Evolutionary conservation across 1,140 invertebrate genomes (phyloP), one percentile per base, ranked within the genome.

Genomic region (Asobara japonica): DNA sequence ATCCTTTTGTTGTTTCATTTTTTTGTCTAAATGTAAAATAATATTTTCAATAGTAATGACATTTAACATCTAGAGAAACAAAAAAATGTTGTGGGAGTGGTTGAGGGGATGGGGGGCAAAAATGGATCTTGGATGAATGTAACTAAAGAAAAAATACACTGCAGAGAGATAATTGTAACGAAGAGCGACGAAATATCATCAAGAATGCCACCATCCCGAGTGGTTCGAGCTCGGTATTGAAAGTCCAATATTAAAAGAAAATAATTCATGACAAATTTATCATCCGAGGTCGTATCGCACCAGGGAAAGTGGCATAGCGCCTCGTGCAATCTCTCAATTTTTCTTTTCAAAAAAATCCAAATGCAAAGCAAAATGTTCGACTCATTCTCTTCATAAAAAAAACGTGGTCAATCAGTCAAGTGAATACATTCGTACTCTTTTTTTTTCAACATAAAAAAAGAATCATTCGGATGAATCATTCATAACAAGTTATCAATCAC

Each of bases 161-260:
- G 25, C 13, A 56, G 13, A 16, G 31, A 16, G 18, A 56, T 25
- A 56, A 22, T 56, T 22, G 18, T 25, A 22, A 27, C 51, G 51
- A 56, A 56, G 51, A 27, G 51, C 51, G 51, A 56, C 51, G 18
- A 27, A 56, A 27, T 56, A 25, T 56, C 16, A 27, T 56, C 51
- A 27, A 27, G 25, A 27, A 56, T 56, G 51, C 51, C 51, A 56
- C 51, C 51, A 56, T 56, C 51, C 51, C 51, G 51, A 25, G 51
- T 56, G 51, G 51, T 56, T 56, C 51, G 51, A 56, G 51, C 51
- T 56, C 51, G 51, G 51, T 27, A 56, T 56, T 27, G 25, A 56
- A 16, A 16, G 5, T 45, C 2, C 18, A 25, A 56, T 25, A 25
- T 25, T 25, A 25, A 51, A 51, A 51, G 22, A 56, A 56, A 25